A percentile compares a stretch with the other conserved stretches of the same genome.
Evolutionary conservation across 1,140 invertebrate species (phyloP).

Genomic region (Drosophila burlai): DNA sequence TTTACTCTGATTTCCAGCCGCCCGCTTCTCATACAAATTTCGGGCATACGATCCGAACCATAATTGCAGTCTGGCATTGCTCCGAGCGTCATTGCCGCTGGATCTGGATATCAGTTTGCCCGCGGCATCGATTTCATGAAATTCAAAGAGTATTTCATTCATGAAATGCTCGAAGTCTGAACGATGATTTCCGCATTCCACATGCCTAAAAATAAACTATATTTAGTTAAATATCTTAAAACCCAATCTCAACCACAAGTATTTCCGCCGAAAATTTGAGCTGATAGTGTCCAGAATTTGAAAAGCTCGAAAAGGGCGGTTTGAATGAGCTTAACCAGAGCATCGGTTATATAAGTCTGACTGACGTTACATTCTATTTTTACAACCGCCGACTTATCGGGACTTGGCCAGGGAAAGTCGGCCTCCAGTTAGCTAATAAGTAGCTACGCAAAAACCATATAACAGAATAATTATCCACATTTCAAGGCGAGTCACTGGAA

Average conservation of each 20-base stretch:
- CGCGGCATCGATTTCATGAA: slow-evolving; percentile 59
- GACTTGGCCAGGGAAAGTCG: slow-evolving; percentile 50
- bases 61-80: slow-evolving; percentile 60
- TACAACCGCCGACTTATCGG: slow-evolving; percentile 44
- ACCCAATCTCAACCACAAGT: slow-evolving; percentile 37
- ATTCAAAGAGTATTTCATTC: slow-evolving; percentile 66
- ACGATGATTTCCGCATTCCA: slow-evolving; percentile 70
- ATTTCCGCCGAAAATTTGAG: slow-evolving; percentile 25
- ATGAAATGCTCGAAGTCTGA: slow-evolving; percentile 49
- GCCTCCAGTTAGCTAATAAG: slow-evolving; percentile 59
- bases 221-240: slow-evolving; percentile 11
- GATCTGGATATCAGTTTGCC: slow-evolving; percentile 54
- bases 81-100: slow-evolving; percentile 46
- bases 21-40: slow-evolving; percentile 37
- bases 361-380: slow-evolving; percentile 35
- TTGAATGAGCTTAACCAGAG: neutral
- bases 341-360: slow-evolving; percentile 25
- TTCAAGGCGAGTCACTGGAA: slow-evolving; percentile 54
- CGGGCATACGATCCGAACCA: slow-evolving; percentile 28
- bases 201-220: neutral
- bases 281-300: slow-evolving; percentile 18
- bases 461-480: slow-evolving; percentile 36
- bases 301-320: slow-evolving; percentile 2
- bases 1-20: slow-evolving; percentile 64
- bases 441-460: slow-evolving; percentile 35